Evolutionary conservation across 2,113 vertebrate species (phyloP).

Genomic region (Castor canadensis): DNA sequence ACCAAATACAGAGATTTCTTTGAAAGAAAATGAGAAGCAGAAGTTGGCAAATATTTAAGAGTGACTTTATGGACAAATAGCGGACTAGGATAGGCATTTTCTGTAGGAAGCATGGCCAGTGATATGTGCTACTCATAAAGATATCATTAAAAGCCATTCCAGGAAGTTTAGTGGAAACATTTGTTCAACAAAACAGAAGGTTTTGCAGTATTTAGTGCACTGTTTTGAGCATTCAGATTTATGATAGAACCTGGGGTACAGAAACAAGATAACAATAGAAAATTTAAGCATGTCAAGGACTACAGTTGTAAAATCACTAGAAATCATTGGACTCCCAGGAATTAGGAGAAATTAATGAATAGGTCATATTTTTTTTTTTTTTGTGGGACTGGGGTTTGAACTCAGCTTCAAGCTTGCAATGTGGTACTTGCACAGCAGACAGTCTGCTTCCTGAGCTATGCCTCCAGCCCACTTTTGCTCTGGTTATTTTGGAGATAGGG

Average conservation of each 20-base stretch:
- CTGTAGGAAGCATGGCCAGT: neutral
- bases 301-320: neutral
- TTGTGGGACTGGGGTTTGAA: no score
- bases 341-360: neutral
- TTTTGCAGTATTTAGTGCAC: neutral
- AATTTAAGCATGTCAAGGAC: neutral
- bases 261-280: neutral
- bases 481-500: no score
- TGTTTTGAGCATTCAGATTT: neutral
- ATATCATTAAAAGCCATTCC: neutral
- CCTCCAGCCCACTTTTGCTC: no score
- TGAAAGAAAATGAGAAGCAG: neutral
- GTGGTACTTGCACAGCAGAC: no score
- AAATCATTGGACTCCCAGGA: neutral
- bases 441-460: no score
- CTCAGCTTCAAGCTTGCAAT: no score
- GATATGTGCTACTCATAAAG: neutral
- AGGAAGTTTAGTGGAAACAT: neutral
- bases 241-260: neutral
- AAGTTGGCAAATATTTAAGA: neutral
- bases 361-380: no score
- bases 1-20: neutral
- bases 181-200: neutral
- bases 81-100: neutral
- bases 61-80: neutral